phyloP scores from a whole-genome alignment of 2,797 vertebrate genomes.

The Graptemys geographica region DNA sequence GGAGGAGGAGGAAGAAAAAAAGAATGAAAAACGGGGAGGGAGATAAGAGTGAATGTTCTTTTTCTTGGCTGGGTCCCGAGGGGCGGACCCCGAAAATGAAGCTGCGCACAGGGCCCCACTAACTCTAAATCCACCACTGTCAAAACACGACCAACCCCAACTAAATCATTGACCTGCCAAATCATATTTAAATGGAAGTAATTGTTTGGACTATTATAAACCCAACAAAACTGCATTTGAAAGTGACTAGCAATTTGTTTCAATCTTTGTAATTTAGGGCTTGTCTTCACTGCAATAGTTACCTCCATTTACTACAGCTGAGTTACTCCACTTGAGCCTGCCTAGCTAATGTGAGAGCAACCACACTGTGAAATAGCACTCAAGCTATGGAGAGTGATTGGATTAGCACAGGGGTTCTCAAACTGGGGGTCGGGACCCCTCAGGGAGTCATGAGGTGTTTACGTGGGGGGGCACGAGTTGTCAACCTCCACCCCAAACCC shows the following conservation, averaged over 20 bases:
- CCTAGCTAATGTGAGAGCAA: background rate
- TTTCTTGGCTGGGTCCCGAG: no score
- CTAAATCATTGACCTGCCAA: slow-evolving; percentile 1
- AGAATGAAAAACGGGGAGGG: no score
- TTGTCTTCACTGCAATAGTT: background rate
- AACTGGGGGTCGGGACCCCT: no score
- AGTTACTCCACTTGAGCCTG: background rate
- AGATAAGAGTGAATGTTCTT: no score
- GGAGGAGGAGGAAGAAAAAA: no score
- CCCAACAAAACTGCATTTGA: background rate
- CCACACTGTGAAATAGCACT: background rate
- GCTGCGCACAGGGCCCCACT: no score
- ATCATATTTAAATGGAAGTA: slow-evolving; percentile 11
- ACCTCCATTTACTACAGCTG: background rate
- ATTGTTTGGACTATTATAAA: slow-evolving; percentile 12
- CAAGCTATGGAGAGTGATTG: background rate
- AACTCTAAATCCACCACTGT: no score
- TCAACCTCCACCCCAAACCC: no score
- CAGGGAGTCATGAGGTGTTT: no score
- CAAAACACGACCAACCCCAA: no score
- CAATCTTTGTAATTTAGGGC: background rate
- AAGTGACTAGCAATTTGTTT: slow-evolving; percentile 56
- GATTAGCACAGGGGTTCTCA: background rate
- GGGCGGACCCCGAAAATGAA: no score
- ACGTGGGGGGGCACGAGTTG: no score